Evolutionary conservation across 2,113 vertebrate genomes (phyloP), one percentile per base, ranked within the genome.

Genomic region (Onychorhynchus coronatus): DNA sequence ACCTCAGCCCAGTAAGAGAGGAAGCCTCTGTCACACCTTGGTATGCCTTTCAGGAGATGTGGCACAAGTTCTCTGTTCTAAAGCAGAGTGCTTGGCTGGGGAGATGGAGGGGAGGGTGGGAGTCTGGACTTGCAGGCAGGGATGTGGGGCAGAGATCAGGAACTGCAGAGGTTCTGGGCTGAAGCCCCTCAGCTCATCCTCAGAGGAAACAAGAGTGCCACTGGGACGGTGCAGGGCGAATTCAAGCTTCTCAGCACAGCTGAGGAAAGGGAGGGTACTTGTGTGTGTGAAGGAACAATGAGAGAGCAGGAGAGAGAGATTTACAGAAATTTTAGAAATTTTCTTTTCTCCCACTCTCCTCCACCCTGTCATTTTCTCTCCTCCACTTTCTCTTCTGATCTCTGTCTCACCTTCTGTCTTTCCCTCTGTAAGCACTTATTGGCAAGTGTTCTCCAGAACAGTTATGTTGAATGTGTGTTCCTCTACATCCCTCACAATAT

Each of bases 381-480:
- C 65, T 73, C 65, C 25, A 47, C 27, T 59, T 73, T 68, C 65
- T 93, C 67, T 92, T 85, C 65, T 78, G 47, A 52, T 72, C 67
- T 89, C 68, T 7, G 5, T 63, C 79, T 85, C 86, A 82, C 86
- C 74, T 91, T 96, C 76, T 91, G 70, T 77, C 88, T 82, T 87
- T 93, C 55, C 55, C 88, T 85, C 88, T 75, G 50, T 52, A 93
- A 90, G 65, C 52, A 68, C 46, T 89, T 72, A 79, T 22, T 92
- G 80, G 89, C 50, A 71, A 81, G 79, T 85, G 84, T 86, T 85
- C 82, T 91, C 61, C 83, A 88, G 84, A 93, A 85, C n/a, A 70
- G 46, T 68, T 93, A 92, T 88, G 92, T 91, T 70, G 39, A 92
- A 93, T 37, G 9, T 68, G 56, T 90, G 55, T 59, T 90, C 63